Evolutionary conservation across 2,888 invertebrate species (phyloP), one percentile per base, ranked within the genome.

Genomic region (Abrostola tripartita): DNA sequence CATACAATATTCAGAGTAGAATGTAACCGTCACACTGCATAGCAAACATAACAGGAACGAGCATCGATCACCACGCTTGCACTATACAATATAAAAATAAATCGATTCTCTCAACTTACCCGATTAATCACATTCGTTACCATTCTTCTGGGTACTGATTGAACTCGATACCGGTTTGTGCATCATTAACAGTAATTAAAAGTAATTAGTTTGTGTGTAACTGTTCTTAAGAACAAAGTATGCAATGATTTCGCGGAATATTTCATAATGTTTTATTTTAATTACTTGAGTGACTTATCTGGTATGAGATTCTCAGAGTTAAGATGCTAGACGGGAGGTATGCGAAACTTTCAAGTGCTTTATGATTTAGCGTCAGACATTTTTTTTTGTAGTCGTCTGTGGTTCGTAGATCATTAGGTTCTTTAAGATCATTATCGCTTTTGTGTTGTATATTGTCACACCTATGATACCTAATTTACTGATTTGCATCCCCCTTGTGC

Each of bases 171-270:
- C 65, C 51, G 57, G 52, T 64, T 12, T 37, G 44, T 54, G 61
- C 56, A 63, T 70, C 76, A 73, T 79, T 74, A 65, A 53, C 51
- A 55, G 52, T 64, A 38, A 74, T 81, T 75, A 74, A 61, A 42
- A 37, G 60, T 68, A 75, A 77, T 80, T 73, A 70, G 59, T 71
- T 36, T 14, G 37, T 49, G 36, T 62, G 54, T 60, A 70, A 62
- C 68, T 69, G 67, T 72, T 62, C 54, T 57, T 52, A 51, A 61
- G 37, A 37, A 65, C 60, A 42, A 52, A 58, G 9, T 62, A 51
- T 47, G 55, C 41, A 55, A 64, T 52, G 51, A 49, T 56, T 71
- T 61, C 63, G 37, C 38, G 12, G 70, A 65, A 71, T 56, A 57
- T 63, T 64, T 52, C 10, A 11, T 53, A 37, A 49, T 54, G 12